Evolutionary conservation across 2,113 vertebrate genomes (phyloP).

Genomic region (Riparia riparia): DNA sequence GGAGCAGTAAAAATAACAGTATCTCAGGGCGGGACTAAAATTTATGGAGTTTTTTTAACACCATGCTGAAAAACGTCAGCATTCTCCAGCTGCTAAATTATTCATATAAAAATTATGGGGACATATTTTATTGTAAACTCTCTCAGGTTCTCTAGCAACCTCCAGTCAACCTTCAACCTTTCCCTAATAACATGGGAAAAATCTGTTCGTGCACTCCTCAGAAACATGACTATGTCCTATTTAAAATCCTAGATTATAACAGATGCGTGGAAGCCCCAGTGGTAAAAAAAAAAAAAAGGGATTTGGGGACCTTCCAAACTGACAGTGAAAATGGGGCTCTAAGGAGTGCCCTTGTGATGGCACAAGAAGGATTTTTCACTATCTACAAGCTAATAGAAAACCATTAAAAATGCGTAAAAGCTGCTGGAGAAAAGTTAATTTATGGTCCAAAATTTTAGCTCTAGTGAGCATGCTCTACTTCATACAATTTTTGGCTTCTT

Average conservation of each 20-base stretch:
- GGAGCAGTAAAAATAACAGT: not conserved
- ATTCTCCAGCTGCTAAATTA: not conserved
- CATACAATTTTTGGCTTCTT: not conserved
- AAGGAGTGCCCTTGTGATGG: not conserved
- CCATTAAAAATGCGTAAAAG: not conserved
- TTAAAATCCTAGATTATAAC: not conserved
- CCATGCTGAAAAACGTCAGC: not conserved
- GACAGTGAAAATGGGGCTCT: not conserved
- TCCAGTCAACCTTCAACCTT: not conserved
- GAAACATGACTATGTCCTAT: not conserved
- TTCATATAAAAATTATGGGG: not conserved
- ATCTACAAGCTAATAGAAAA: not conserved
- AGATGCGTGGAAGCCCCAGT: not conserved
- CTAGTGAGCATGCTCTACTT: not conserved
- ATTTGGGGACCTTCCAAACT: not conserved
- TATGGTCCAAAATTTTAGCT: not conserved
- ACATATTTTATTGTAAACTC: not conserved
- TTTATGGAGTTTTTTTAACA: not conserved
- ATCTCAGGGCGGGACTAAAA: not conserved
- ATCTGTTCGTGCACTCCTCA: not conserved
- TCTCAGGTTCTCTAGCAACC: not conserved
- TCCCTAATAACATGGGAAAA: not conserved
- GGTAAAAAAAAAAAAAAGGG: not conserved
- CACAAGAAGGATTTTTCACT: not conserved
- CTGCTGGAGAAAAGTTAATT: not conserved